Conservation (phyloP, 2,797 vertebrate species). For the Amblyopsis hoosieri region DNA sequence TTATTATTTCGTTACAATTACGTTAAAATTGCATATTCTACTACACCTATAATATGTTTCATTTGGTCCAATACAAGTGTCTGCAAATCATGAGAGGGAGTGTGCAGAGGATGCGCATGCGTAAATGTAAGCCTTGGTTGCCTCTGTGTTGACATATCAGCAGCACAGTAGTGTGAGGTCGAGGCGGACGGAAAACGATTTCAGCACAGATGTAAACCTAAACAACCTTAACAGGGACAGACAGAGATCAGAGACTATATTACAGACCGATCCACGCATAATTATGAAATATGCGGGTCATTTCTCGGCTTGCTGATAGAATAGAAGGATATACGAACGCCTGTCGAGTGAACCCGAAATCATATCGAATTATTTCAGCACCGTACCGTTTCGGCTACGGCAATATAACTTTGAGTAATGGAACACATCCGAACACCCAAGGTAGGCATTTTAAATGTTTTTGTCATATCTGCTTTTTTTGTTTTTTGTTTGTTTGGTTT, state of each 20-base stretch:
- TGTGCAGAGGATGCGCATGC: too few species aligned
- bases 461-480: not conserved
- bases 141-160: too few species aligned
- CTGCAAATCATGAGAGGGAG: too few species aligned
- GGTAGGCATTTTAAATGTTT: slow-evolving; percentile 40
- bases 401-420: slow-evolving; percentile 55
- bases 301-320: not conserved
- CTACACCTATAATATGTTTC: too few species aligned
- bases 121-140: too few species aligned
- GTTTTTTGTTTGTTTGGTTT: not conserved
- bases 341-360: not conserved
- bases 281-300: not conserved
- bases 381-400: slow-evolving; percentile 59
- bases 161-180: too few species aligned
- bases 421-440: slow-evolving; percentile 76
- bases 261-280: not conserved
- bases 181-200: not conserved
- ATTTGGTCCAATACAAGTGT: too few species aligned
- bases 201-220: not conserved
- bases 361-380: slow-evolving; percentile 25
- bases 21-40: too few species aligned
- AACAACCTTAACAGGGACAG: not conserved
- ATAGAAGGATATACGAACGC: slow-evolving; percentile 11
- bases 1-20: too few species aligned
- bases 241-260: slow-evolving; percentile 21